phyloP scores from a whole-genome alignment of 1,140 invertebrate species.

The Drosophila neocordata region DNA sequence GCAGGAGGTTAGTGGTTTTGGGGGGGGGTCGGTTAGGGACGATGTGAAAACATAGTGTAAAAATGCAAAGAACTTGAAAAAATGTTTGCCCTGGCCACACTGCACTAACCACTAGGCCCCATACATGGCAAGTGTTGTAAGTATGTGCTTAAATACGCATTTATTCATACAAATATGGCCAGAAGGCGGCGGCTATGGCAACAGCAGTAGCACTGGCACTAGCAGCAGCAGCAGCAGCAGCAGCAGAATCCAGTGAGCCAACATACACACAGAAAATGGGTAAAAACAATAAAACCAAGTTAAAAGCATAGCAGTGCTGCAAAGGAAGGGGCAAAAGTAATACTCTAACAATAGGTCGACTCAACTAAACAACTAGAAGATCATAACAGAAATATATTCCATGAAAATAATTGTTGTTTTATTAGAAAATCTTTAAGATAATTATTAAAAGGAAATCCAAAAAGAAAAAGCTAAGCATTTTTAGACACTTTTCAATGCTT shows the following conservation, averaged over 20 bases:
- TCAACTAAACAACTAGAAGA: background rate
- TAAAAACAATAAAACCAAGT: conserved; percentile 72
- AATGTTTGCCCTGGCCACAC: conserved; percentile 16
- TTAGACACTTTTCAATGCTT: too few species aligned
- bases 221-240: conserved; percentile 44
- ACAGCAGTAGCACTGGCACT: conserved; percentile 47
- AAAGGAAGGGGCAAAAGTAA: background rate
- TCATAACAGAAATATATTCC: too few species aligned
- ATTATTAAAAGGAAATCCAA: too few species aligned
- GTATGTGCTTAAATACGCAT: conserved; percentile 81
- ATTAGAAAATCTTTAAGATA: too few species aligned
- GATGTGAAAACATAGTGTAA: conserved; percentile 30
- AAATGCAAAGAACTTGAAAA: conserved; percentile 38
- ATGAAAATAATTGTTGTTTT: too few species aligned
- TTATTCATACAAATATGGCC: conserved; percentile 81
- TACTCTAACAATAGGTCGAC: background rate
- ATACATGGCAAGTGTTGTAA: conserved; percentile 80
- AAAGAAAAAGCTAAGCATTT: too few species aligned
- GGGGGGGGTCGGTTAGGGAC: too few species aligned
- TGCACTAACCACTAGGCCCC: conserved; percentile 8
- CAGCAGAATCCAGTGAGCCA: conserved; percentile 26
- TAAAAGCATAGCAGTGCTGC: background rate
- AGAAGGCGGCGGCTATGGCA: conserved; percentile 61
- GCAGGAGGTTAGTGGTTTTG: too few species aligned
- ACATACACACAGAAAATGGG: conserved; percentile 55